These are phyloP conservation scores for Dinothrombium tinctorium DNA, from an alignment of 1,140 invertebrate genomes.

Conservation along the genomic window DNA sequence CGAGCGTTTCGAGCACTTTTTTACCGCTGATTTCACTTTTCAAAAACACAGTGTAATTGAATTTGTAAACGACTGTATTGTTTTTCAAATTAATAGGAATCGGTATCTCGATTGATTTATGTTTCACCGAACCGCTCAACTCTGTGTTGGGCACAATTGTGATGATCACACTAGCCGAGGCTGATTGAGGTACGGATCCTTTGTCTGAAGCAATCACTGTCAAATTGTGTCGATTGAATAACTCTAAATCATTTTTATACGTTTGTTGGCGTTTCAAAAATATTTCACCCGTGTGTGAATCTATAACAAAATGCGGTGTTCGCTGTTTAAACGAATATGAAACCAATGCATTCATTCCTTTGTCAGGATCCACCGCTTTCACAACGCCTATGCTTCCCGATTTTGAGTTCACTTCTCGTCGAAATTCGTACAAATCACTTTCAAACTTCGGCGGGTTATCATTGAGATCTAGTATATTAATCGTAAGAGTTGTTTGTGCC, in stretches of 20 bases:
- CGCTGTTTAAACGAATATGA: conserved; percentile 71
- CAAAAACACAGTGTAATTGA: neutral
- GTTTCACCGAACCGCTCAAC: no score
- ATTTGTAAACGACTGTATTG: conserved; percentile 3
- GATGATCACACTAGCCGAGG: conserved; percentile 39
- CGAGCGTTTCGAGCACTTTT: neutral
- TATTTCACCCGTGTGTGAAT: conserved; percentile 67
- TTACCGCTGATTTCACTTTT: neutral
- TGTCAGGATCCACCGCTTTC: conserved; percentile 60
- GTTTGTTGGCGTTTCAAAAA: conserved; percentile 59
- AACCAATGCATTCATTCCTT: conserved; percentile 78
- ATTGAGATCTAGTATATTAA: conserved; percentile 82
- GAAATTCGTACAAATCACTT: neutral
- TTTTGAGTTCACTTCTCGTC: neutral
- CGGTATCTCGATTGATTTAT: no score
- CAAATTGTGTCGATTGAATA: conserved; percentile 29
- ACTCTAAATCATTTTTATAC: conserved; percentile 22
- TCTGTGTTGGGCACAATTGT: neutral
- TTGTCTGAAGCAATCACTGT: conserved; percentile 68
- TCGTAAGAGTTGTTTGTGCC: conserved; percentile 60
- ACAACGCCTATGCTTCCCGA: conserved; percentile 44
- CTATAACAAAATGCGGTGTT: conserved; percentile 66
- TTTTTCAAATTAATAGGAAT: conserved; percentile 7
- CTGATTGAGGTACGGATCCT: conserved; percentile 70
- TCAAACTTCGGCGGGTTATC: conserved; percentile 49